Base-by-base conservation (phyloP, 1,140 invertebrate genomes). In the Bathynomus jamesi region DNA sequence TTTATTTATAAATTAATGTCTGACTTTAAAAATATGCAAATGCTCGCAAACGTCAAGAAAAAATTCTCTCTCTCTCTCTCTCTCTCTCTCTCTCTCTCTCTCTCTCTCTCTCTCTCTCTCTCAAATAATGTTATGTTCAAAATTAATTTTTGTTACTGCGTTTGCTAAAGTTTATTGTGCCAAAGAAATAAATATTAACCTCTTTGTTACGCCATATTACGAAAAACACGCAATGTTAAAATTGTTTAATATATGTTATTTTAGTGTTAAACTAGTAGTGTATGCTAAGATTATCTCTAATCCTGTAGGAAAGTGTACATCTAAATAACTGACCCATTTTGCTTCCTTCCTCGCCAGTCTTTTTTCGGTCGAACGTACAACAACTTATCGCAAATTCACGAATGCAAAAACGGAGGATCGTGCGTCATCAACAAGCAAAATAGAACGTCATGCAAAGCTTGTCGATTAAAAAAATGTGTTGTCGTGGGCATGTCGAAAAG, bases 401-500 rank as follows among this genome's bases (percentile, higher is more conserved):
- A 95, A 81, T 95, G 93, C 85, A 95, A 95, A 81, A 95, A 95
- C 84, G 93, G 92, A 79, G 91, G 91, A 28, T 88, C 92, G 80
- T 97, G 95, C 84, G 90, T 94, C 71, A 96, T 97, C 81, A 96
- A 95, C 83, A 94, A 94, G 84, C 93, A 95, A 83, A 97, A 96
- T 80, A 87, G 95, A 72, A 97, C 95, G 10, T 91, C 94, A 4
- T 97, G 95, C 84, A 96, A 97, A 82, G 92, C 93, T 0, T 98
- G 95, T 80, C 87, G 95, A 17, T 86, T 96, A 78, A 85, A 91
- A 77, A 96, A 97, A 83, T 98, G 95, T 81, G 83, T 96, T 3
- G 81, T 91, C 78, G 93, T 95, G 46, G 95, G 95, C 61, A 98
- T 98, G 95, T 95, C 92, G 27, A 95, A 96, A 81, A 94, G 93